These are phyloP conservation scores for Philhelius pedissequus DNA, from an alignment of 2,888 invertebrate genomes.

Conservation along the genomic window DNA sequence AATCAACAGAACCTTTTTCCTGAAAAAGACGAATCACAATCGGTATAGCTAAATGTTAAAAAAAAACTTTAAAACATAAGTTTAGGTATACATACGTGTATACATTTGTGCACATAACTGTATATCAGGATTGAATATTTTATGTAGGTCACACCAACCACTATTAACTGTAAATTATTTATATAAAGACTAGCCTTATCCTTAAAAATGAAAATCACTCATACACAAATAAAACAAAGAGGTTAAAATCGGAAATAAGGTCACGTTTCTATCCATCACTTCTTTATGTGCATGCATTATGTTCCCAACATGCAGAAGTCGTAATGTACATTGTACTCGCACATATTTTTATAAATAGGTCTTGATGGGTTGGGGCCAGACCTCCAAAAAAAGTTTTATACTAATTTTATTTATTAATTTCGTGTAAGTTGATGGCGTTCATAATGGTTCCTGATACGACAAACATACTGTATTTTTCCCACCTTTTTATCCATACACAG, in stretches of 20 bases:
- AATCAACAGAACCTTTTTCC: too few species aligned
- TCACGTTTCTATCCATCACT: background rate
- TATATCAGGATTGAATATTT: too few species aligned
- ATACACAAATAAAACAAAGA: background rate
- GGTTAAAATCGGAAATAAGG: background rate
- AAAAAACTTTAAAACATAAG: too few species aligned
- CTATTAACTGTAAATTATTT: background rate
- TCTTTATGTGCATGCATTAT: background rate
- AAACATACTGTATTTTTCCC: constrained; percentile 34
- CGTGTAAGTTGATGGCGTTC: constrained; percentile 73
- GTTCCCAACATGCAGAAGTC: background rate
- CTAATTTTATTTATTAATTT: constrained; percentile 68
- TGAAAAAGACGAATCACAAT: too few species aligned
- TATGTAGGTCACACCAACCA: background rate
- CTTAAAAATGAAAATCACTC: background rate
- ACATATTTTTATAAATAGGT: background rate
- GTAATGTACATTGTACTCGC: too few species aligned
- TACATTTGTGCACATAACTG: too few species aligned
- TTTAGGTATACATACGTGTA: too few species aligned
- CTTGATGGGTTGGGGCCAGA: background rate
- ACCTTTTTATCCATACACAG: too few species aligned
- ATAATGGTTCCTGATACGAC: constrained; percentile 65
- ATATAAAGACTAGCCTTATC: background rate
- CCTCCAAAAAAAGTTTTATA: constrained; percentile 43
- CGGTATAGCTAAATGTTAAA: too few species aligned